Percentiles rank a stretch among this genome's conserved stretches.
These are phyloP conservation scores for Drosophila prostipennis DNA, from an alignment of 2,888 invertebrate species.

Conservation along the genomic window DNA sequence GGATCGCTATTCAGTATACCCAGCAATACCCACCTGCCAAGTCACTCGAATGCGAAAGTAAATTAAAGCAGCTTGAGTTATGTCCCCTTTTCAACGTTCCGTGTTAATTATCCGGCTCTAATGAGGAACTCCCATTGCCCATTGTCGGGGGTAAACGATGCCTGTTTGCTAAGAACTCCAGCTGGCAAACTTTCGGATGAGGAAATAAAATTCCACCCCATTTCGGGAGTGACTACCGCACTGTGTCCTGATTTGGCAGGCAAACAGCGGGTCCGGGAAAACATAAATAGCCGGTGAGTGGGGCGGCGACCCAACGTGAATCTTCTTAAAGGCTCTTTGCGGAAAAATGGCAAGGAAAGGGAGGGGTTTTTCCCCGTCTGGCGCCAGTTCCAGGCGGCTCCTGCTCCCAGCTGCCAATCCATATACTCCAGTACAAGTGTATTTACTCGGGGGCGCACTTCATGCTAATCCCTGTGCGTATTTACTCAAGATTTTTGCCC, in stretches of 20 bases:
- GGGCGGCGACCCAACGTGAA: conserved; percentile 57
- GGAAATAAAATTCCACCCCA: conserved; percentile 48
- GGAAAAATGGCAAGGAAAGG: conserved; percentile 16
- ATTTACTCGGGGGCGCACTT: conserved; percentile 20
- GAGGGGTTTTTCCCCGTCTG: conserved; percentile 9
- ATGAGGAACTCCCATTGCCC: conserved; percentile 47
- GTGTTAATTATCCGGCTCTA: conserved; percentile 70
- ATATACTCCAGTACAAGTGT: not conserved
- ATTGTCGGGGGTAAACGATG: conserved; percentile 16
- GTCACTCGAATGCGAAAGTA: conserved; percentile 49
- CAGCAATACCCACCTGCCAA: conserved; percentile 57
- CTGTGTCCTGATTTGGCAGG: conserved; percentile 72
- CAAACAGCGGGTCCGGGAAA: conserved; percentile 36
- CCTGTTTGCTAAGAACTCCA: conserved; percentile 63
- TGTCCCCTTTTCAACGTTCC: conserved; percentile 13
- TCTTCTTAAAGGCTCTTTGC: conserved; percentile 60
- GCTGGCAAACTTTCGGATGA: conserved; percentile 32
- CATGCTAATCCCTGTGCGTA: conserved; percentile 3
- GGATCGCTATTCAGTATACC: not conserved
- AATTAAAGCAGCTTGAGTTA: conserved; percentile 49
- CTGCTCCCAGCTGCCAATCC: conserved; percentile 9
- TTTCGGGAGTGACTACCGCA: conserved; percentile 61
- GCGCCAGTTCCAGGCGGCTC: conserved; percentile 45
- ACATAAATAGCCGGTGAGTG: conserved; percentile 52
- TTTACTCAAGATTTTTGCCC: conserved; percentile 2